These are phyloP conservation scores for Melieria picta DNA, from an alignment of 2,888 invertebrate genomes.

Conservation along the genomic window DNA sequence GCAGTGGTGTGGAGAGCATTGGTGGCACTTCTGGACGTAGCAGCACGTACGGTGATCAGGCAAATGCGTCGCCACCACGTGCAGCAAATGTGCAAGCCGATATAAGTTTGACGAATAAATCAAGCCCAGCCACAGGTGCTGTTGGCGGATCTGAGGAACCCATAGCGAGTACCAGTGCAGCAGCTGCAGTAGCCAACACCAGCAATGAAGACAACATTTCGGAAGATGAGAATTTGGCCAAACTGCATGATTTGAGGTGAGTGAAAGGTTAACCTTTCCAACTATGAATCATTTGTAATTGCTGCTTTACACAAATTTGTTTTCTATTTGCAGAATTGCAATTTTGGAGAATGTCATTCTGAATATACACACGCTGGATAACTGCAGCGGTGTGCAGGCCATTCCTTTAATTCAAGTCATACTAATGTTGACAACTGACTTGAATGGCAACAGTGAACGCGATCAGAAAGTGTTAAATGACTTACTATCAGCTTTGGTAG, in stretches of 20 bases:
- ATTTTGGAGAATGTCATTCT: conserved; percentile 81
- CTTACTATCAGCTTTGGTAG: conserved; percentile 77
- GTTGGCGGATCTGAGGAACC: conserved; percentile 45
- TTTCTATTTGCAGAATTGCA: conserved; percentile 62
- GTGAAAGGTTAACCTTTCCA: conserved; percentile 2
- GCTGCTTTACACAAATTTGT: not conserved
- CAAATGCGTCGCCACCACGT: conserved; percentile 63
- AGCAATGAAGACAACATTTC: conserved; percentile 57
- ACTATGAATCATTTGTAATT: not conserved
- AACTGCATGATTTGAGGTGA: conserved; percentile 63
- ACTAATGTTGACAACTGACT: conserved; percentile 87
- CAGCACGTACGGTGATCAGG: conserved; percentile 84
- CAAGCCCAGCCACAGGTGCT: conserved; percentile 35
- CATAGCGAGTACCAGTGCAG: conserved; percentile 44
- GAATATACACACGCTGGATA: conserved; percentile 79
- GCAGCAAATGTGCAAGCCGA: conserved; percentile 37
- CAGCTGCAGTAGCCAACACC: conserved; percentile 43
- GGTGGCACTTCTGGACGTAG: conserved; percentile 95
- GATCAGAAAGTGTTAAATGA: conserved; percentile 82
- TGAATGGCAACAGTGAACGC: conserved; percentile 85
- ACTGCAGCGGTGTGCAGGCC: conserved; percentile 83
- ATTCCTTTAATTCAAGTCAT: conserved; percentile 94
- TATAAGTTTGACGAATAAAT: conserved; percentile 33
- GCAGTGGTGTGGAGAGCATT: conserved; percentile 91
- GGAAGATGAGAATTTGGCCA: conserved; percentile 62